These are phyloP conservation scores for Abrostola triplasia DNA, from an alignment of 2,888 invertebrate species.

Conservation along the genomic window DNA sequence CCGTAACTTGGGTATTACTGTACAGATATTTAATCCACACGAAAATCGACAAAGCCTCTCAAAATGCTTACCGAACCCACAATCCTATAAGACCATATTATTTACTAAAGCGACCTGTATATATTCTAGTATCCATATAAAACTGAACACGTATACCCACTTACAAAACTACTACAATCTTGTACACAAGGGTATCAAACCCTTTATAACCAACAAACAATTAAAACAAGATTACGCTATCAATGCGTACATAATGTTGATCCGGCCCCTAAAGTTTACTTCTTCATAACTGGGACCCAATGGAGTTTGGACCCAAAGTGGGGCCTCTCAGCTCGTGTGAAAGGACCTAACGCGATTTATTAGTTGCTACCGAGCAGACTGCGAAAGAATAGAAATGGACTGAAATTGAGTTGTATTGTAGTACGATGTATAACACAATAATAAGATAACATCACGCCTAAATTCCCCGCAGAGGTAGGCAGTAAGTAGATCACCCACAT, in stretches of 20 bases:
- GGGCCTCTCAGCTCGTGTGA: constrained; percentile 15
- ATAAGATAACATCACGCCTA: too few relatives aligned
- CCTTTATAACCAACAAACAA: constrained; percentile 46
- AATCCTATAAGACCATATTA: not conserved
- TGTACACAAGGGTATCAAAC: constrained; percentile 34
- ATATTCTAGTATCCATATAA: constrained; percentile 11
- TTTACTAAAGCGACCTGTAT: not conserved
- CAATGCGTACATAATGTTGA: constrained; percentile 34
- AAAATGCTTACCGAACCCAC: too few relatives aligned
- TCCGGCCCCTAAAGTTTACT: constrained; percentile 41
- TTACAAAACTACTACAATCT: constrained; percentile 22
- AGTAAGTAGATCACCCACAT: too few relatives aligned
- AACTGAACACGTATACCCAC: constrained; percentile 19
- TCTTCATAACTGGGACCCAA: constrained; percentile 29
- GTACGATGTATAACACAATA: too few relatives aligned
- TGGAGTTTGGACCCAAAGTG: constrained; percentile 18
- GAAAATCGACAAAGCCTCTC: too few relatives aligned
- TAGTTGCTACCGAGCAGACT: constrained; percentile 9
- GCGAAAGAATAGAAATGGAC: not conserved
- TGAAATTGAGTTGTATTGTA: not conserved
- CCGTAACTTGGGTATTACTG: too few relatives aligned
- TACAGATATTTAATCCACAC: too few relatives aligned
- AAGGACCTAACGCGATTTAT: constrained; percentile 28
- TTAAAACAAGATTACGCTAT: constrained; percentile 53
- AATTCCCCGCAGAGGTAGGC: too few relatives aligned